These are phyloP conservation scores for Carollia perspicillata DNA, from an alignment of 2,113 vertebrate species.

Conservation along the genomic window DNA sequence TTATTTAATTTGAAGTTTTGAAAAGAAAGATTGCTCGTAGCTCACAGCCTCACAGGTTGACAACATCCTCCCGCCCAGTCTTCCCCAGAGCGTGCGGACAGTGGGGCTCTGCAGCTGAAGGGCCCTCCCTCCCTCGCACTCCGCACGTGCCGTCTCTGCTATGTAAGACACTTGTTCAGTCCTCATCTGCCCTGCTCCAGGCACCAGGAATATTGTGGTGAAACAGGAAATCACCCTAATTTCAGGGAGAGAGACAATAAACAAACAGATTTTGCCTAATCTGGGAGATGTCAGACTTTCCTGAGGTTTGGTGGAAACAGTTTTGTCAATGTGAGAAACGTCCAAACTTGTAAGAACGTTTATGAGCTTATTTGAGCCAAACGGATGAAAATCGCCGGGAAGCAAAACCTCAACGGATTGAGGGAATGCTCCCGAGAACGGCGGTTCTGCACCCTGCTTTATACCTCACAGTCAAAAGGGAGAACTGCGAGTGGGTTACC, in stretches of 20 bases:
- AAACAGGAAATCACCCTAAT: not conserved
- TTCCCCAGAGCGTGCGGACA: not conserved
- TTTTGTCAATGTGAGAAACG: too few relatives aligned
- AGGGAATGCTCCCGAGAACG: too few relatives aligned
- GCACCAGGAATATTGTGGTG: not conserved
- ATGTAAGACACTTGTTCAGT: not conserved
- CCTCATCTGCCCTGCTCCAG: not conserved
- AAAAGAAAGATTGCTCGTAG: conserved; percentile 21
- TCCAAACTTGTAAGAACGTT: too few relatives aligned
- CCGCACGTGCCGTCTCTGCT: not conserved
- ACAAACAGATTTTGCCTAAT: not conserved
- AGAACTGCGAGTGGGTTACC: too few relatives aligned
- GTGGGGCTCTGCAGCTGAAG: not conserved
- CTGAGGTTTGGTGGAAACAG: not conserved
- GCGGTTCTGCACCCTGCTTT: too few relatives aligned
- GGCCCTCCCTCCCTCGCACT: too few relatives aligned
- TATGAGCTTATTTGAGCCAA: too few relatives aligned
- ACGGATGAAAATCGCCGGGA: too few relatives aligned
- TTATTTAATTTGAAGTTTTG: conserved; percentile 40
- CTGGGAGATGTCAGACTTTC: not conserved
- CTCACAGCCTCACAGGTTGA: not conserved
- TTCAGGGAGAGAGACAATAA: not conserved
- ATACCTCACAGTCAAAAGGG: too few relatives aligned
- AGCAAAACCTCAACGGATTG: too few relatives aligned
- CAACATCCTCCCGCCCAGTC: not conserved